Evolutionary conservation across 2,888 invertebrate species (phyloP).

Genomic region (Ecdyonurus torrentis): DNA sequence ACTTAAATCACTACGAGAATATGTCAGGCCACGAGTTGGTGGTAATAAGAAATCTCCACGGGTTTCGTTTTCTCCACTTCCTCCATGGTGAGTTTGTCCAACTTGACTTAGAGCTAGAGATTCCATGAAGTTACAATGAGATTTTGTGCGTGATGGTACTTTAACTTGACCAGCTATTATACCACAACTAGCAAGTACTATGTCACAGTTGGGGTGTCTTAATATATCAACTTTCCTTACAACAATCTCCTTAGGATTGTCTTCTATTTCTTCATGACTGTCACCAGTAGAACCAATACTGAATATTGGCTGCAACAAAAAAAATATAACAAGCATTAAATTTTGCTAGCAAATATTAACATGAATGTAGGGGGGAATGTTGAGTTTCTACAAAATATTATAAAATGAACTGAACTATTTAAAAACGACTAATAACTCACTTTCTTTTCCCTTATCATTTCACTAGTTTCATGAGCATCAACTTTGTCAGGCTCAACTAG

Average conservation of each 20-base stretch:
- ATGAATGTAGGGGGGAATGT: too few relatives aligned
- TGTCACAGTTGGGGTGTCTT: slow-evolving; percentile 11
- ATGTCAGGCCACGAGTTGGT: slow-evolving; percentile 13
- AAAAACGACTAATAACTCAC: too few relatives aligned
- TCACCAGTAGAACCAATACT: not conserved
- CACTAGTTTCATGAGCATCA: too few relatives aligned
- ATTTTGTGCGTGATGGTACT: slow-evolving; percentile 19
- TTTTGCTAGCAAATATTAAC: too few relatives aligned
- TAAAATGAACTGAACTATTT: too few relatives aligned
- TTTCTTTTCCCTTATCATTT: too few relatives aligned
- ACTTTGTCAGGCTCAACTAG: not conserved
- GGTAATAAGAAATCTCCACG: slow-evolving; percentile 14
- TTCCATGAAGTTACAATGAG: slow-evolving; percentile 11
- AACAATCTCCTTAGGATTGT: too few relatives aligned
- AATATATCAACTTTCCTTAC: not conserved
- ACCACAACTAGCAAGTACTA: slow-evolving; percentile 42
- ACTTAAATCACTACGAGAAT: slow-evolving; percentile 15
- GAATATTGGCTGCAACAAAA: not conserved
- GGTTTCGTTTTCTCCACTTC: slow-evolving; percentile 24
- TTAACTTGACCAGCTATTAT: slow-evolving; percentile 29
- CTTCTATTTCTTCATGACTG: too few relatives aligned
- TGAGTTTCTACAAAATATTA: too few relatives aligned
- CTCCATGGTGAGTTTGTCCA: slow-evolving; percentile 14
- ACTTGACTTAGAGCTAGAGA: slow-evolving; percentile 15
- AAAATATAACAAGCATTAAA: too few relatives aligned